Base-by-base conservation (phyloP, 2,797 vertebrate genomes). In the Dermochelys coriacea region DNA sequence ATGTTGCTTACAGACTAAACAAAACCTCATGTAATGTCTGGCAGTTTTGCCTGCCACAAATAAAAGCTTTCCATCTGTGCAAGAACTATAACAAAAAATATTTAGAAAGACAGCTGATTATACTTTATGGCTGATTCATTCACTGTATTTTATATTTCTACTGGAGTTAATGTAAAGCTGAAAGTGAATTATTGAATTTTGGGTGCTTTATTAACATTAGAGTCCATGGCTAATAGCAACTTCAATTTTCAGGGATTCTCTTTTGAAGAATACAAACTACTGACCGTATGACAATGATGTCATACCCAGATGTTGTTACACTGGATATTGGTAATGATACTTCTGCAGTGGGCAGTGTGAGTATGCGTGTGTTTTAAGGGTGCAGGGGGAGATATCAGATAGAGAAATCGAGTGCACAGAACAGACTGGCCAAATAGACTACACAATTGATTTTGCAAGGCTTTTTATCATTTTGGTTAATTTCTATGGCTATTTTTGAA, bases 401-500 rank as follows among this genome's bases (percentile, higher is more conserved):
- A 94, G 59, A 80, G 55, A 51, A 93, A 57, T 94, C 50, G 87
- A 90, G 92, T 84, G 77, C 64, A 90, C 80, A 83, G 84, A 94
- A 86, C 6, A 95, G 15, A 77, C 75, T 81, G 85, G 29, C 77
- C 74, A 87, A 93, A 93, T 59, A 91, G 82, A 91, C 37, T 94
- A 87, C 59, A 86, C 54, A 94, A 89, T 16, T 93, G 89, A 95
- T 96, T 97, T 96, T 95, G 64, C 51, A 80, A 95, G 51, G 91
- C 5, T 3, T 95, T 93, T 95, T 93, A 91, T 86, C 27, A 91
- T 92, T 96, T 97, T 94, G 83, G 61, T 54, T 95, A 95, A 80
- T 97, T 97, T 88, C 91, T 97, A 90, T 83, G 25, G 83, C 83
- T 93, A 96, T 95, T 93, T 96, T 80, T 91, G 97, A 95, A 93